Percentiles rank a stretch among this genome's conserved stretches.
phyloP scores from a whole-genome alignment of 2,797 vertebrate genomes.

The Coranthus polyacanthus region DNA sequence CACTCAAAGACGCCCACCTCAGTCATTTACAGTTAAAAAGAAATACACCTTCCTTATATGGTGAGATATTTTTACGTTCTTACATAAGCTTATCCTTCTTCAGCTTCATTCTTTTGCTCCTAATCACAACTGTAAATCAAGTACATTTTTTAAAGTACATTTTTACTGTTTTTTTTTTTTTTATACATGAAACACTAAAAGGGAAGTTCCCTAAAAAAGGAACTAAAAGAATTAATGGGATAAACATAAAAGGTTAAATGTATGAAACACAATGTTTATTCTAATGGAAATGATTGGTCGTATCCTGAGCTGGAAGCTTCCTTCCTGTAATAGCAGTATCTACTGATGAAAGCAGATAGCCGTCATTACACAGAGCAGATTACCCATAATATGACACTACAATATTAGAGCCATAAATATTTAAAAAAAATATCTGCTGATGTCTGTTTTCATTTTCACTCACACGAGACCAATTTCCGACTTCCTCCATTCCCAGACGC shows the following conservation, averaged over 20 bases:
- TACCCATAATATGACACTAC: constrained; percentile 21
- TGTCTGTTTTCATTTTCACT: constrained; percentile 35
- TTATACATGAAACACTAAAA: too few relatives aligned
- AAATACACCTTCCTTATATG: too few relatives aligned
- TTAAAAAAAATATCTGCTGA: constrained; percentile 16
- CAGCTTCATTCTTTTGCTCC: too few relatives aligned
- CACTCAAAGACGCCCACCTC: too few relatives aligned
- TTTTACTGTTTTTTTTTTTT: too few relatives aligned
- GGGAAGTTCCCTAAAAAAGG: too few relatives aligned
- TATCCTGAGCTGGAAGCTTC: background rate
- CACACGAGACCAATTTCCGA: constrained; percentile 47
- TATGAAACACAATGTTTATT: background rate
- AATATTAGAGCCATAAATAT: constrained; percentile 18
- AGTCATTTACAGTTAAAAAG: too few relatives aligned
- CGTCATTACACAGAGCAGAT: constrained; percentile 13
- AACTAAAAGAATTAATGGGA: too few relatives aligned
- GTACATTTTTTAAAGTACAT: too few relatives aligned
- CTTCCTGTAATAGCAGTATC: constrained; percentile 5
- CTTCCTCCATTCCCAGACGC: constrained; percentile 35
- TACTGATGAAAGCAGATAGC: constrained; percentile 16
- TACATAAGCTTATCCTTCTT: too few relatives aligned
- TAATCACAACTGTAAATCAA: too few relatives aligned
- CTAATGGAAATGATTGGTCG: background rate
- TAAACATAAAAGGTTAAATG: background rate
- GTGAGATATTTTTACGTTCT: too few relatives aligned